phyloP scores from a whole-genome alignment of 1,140 invertebrate genomes.

The Ceratosolen fusciceps region DNA sequence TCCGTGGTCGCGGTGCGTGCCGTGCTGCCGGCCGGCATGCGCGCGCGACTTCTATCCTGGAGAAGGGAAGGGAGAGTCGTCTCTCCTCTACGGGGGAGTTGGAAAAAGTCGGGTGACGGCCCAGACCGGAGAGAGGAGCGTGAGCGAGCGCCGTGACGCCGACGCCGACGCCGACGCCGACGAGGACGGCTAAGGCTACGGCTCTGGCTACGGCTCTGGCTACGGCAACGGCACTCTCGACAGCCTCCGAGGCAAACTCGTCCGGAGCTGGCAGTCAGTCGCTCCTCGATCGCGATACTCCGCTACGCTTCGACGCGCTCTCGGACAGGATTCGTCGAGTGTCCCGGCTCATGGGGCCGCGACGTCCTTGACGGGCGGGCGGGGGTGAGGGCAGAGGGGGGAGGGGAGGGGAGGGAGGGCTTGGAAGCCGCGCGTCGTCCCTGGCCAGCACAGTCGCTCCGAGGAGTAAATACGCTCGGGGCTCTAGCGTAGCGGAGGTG shows the following conservation, averaged over 20 bases:
- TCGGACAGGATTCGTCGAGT: neutral
- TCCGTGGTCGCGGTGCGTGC: constrained; percentile 60
- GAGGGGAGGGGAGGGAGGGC: neutral
- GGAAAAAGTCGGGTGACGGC: constrained; percentile 30
- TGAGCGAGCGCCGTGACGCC: neutral
- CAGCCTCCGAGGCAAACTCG: constrained; percentile 18
- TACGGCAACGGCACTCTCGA: constrained; percentile 14
- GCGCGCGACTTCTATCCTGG: constrained; percentile 13
- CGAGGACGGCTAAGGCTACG: too few species aligned
- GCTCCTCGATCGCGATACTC: constrained; percentile 1
- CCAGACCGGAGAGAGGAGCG: constrained; percentile 20
- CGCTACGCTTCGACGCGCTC: neutral
- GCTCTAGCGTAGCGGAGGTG: too few species aligned
- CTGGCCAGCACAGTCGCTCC: too few species aligned
- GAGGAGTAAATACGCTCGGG: neutral
- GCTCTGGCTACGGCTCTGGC: neutral
- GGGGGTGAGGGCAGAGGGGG: too few species aligned
- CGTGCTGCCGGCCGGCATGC: constrained; percentile 64
- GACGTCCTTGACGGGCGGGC: neutral
- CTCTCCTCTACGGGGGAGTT: too few species aligned
- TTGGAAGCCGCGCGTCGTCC: too few species aligned
- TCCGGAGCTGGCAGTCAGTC: neutral
- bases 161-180: constrained; percentile 13
- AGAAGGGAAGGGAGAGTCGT: neutral
- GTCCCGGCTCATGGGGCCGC: neutral